Evolutionary conservation across 2,113 vertebrate species (phyloP), one percentile per base, ranked within the genome.

Genomic region (Chionomys nivalis): DNA sequence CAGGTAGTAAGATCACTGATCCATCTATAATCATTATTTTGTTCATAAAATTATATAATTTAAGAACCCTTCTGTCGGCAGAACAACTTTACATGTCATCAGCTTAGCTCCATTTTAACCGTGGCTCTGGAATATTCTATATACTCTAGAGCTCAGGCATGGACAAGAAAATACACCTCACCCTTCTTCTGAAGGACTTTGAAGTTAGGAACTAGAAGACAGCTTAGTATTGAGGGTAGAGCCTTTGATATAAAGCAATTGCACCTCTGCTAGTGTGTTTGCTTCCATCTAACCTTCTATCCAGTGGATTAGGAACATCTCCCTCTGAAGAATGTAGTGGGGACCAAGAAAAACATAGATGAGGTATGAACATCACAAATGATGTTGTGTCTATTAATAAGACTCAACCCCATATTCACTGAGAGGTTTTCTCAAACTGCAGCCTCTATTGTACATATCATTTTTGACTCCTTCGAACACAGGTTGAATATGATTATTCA

Each of bases 341-440:
- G 17, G 23, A 87, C 31, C 55, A 16, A 89, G 68, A 68, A 89
- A 44, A 1, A 42, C 3, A 42, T 2, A 36, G 36, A 0, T 5
- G 3, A 6, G 9, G 17, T 23, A 52, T 78, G 36, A 49, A 26
- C 17, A 21, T 33, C n/a, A 23, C 47, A 19, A 58, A 13, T n/a
- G 39, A 31, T 12, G 2, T 23, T 24, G 33, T 5, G n/a, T 13
- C 1, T 55, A 0, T 14, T n/a, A 17, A 28, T 28, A 68, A 0
- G 1, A 72, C 23, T 28, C 21, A 83, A 39, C 10, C 0, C 13
- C 2, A 1, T n/a, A 68, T 87, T 65, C 44, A 70, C 3, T 10
- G 0, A 16, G 36, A 90, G 75, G 8, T 4, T 26, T 65, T 76
- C 49, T 26, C 33, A 26, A 10, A 52, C 3, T 24, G 26, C n/a